These are phyloP conservation scores for Amia ocellicauda DNA, from an alignment of 2,113 vertebrate genomes.

Conservation along the genomic window DNA sequence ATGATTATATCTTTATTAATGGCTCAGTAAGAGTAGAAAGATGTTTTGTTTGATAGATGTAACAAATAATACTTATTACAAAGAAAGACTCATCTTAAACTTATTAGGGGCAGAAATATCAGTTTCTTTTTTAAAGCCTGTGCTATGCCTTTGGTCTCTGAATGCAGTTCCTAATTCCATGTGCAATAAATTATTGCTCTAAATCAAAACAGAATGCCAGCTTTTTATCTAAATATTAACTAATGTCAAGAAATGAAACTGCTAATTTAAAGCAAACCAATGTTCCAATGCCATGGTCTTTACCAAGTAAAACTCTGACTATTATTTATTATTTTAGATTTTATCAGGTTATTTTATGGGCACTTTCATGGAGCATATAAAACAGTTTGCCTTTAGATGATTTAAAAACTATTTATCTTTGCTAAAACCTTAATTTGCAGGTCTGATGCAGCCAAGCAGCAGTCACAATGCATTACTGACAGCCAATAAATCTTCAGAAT, in stretches of 20 bases:
- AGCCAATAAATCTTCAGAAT: conserved; percentile 30
- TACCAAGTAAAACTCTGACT: conserved; percentile 38
- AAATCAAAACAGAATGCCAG: conserved; percentile 69
- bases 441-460: conserved; percentile 17
- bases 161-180: conserved; percentile 58
- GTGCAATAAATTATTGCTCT: conserved; percentile 70
- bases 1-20: conserved; percentile 74
- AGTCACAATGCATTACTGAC: conserved; percentile 18
- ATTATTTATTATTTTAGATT: conserved; percentile 50
- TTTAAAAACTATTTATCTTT: conserved; percentile 35
- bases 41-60: conserved; percentile 58
- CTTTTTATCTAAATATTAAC: conserved; percentile 53
- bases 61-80: conserved; percentile 62
- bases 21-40: conserved; percentile 54
- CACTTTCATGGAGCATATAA: conserved; percentile 34
- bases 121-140: conserved; percentile 51
- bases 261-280: conserved; percentile 50
- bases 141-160: conserved; percentile 61
- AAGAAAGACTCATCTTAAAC: conserved; percentile 72
- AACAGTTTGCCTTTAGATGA: conserved; percentile 32
- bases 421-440: conserved; percentile 27
- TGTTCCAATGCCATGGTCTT: conserved; percentile 43
- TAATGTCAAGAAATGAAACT: conserved; percentile 45
- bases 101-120: conserved; percentile 73
- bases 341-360: conserved; percentile 36